phyloP scores from a whole-genome alignment of 2,888 invertebrate genomes.

The Biston stratarius region DNA sequence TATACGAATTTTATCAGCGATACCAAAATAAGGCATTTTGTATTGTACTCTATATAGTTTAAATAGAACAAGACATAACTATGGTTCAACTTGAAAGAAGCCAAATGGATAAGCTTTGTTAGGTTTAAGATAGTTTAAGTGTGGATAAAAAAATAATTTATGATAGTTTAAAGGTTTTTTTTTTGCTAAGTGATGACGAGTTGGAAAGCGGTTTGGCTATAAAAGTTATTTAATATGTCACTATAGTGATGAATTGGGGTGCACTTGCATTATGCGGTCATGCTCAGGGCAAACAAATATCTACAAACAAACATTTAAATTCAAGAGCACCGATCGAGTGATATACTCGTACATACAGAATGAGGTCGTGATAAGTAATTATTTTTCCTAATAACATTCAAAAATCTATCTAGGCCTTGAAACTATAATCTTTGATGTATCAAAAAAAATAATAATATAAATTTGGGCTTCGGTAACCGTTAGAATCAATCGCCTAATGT shows the following conservation, averaged over 20 bases:
- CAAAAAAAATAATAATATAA: background rate
- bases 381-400: no score
- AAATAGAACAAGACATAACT: constrained; percentile 81
- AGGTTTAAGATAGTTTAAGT: constrained; percentile 60
- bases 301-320: background rate
- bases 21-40: constrained; percentile 81
- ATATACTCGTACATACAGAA: no score
- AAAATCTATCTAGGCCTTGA: no score
- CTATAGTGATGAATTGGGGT: constrained; percentile 5
- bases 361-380: no score
- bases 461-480: background rate
- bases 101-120: constrained; percentile 83
- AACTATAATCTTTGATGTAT: no score
- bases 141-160: constrained; percentile 50
- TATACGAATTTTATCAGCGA: constrained; percentile 57
- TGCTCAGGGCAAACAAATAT: no score
- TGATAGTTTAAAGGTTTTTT: constrained; percentile 36
- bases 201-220: constrained; percentile 19
- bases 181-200: constrained; percentile 19
- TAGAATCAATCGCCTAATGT: background rate
- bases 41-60: constrained; percentile 57
- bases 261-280: background rate
- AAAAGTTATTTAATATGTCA: background rate
- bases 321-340: background rate
- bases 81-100: constrained; percentile 86